Evolutionary conservation across 2,797 vertebrate species (phyloP).

Genomic region (Pipistrellus nathusii): DNA sequence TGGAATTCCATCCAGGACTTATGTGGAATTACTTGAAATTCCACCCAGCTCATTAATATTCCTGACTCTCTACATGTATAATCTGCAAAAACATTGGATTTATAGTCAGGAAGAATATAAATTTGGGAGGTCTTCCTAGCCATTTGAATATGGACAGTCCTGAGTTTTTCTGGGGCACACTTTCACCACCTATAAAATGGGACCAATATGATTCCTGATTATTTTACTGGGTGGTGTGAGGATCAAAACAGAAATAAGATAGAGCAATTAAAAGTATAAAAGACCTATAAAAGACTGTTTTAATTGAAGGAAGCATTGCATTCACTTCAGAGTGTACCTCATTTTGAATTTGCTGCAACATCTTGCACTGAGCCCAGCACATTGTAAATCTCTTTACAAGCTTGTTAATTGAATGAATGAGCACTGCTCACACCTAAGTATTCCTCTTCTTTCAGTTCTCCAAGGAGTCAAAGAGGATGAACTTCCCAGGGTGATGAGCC

Average conservation of each 20-base stretch:
- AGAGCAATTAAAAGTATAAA: neutral
- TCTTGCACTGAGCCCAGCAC: neutral
- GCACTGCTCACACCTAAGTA: neutral
- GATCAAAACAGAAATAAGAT: neutral
- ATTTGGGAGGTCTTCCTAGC: neutral
- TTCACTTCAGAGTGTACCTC: neutral
- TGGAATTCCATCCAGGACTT: neutral
- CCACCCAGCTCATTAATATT: neutral
- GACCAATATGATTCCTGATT: neutral
- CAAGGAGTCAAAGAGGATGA: neutral
- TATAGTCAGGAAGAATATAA: neutral
- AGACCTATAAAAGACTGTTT: neutral
- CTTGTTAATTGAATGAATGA: neutral
- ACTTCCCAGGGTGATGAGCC: neutral
- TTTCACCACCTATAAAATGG: constrained; percentile 44
- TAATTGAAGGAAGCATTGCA: neutral
- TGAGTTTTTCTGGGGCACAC: neutral
- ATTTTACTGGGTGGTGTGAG: neutral
- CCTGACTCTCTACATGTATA: neutral
- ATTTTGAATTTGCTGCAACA: rapidly evolving
- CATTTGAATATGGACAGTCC: neutral
- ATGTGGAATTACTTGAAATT: constrained; percentile 33
- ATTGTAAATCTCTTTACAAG: neutral
- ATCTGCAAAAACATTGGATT: neutral
- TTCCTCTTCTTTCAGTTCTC: neutral